phyloP scores from a whole-genome alignment of 2,113 vertebrate species.

The Gadus macrocephalus region DNA sequence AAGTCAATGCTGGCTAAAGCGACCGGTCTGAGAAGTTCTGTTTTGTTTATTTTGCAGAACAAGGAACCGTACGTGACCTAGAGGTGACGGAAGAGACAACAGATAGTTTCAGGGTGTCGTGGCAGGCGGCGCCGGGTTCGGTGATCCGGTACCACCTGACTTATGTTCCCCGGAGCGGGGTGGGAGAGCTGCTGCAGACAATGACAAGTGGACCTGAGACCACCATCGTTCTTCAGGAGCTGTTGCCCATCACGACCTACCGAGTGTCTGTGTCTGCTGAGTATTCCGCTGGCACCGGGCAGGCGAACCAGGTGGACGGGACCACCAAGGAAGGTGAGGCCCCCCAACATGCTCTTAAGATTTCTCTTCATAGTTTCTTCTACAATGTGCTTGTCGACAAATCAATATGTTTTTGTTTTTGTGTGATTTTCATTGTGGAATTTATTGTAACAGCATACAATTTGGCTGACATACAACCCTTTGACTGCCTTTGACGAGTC shows the following conservation, averaged over 20 bases:
- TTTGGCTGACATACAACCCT: too few relatives aligned
- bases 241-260: conserved; percentile 89
- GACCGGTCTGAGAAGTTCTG: neutral
- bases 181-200: conserved; percentile 78
- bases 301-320: conserved; percentile 77
- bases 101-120: conserved; percentile 89
- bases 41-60: conserved; percentile 71
- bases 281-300: conserved; percentile 79
- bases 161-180: conserved; percentile 77
- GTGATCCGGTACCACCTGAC: conserved; percentile 84
- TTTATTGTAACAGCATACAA: too few relatives aligned
- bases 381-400: neutral
- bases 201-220: conserved; percentile 80
- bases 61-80: conserved; percentile 83
- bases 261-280: conserved; percentile 87
- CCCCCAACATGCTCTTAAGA: neutral
- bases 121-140: conserved; percentile 85
- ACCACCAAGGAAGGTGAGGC: conserved; percentile 92
- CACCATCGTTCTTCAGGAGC: conserved; percentile 79
- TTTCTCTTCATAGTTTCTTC: too few relatives aligned
- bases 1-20: neutral
- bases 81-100: conserved; percentile 89
- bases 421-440: too few relatives aligned
- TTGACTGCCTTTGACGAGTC: neutral
- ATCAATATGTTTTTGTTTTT: too few relatives aligned